Base-by-base conservation (phyloP, 2,888 invertebrate species). In the Drosophila mimica region DNA sequence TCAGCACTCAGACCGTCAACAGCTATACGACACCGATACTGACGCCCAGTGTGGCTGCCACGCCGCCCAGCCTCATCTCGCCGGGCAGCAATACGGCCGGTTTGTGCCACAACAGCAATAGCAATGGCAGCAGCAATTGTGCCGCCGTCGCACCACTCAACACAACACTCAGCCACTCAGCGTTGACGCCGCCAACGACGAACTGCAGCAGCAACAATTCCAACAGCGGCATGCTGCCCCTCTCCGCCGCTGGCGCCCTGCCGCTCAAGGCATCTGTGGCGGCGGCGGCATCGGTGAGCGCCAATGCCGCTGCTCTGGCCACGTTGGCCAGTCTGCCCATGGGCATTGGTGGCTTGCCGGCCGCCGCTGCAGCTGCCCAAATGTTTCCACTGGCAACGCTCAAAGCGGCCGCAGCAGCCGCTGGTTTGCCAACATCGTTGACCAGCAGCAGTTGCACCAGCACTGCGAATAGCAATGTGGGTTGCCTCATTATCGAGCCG, bases 401-500 rank as follows among this genome's bases (percentile, higher is more conserved):
- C 4, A 79, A 91, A 49, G 83, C 85, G n/a, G 85, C 86, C 2
- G 82, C 79, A 2, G 85, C 81, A 1, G 89, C 81, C 4, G 70
- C 90, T 0, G 87, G 89, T 0, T 31, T 88, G 20, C 83, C 91
- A 2, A 72, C 91, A 65, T 17, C 90, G 3, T 71, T 91, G 68
- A 86, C 91, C 8, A 80, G 88, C 11, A 88, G 80, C 57, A 73
- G 82, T 60, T 90, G 83, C 65, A 73, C 79, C 60, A 91, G 82
- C 66, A 83, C 80, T 3, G 79, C 84, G 7, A 89, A 73, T 40
- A 38, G 28, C 17, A 91, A 91, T 57, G 91, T 92, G 30, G 92
- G 92, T 20, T 92, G 92, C 56, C 78, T 92, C 25, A 92, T 92
- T 15, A 91, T 92, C 25, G 92, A 92, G 62, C 92, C 92, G 5